Evolutionary conservation across 2,888 invertebrate species (phyloP).

Genomic region (Eupeodes luniger): DNA sequence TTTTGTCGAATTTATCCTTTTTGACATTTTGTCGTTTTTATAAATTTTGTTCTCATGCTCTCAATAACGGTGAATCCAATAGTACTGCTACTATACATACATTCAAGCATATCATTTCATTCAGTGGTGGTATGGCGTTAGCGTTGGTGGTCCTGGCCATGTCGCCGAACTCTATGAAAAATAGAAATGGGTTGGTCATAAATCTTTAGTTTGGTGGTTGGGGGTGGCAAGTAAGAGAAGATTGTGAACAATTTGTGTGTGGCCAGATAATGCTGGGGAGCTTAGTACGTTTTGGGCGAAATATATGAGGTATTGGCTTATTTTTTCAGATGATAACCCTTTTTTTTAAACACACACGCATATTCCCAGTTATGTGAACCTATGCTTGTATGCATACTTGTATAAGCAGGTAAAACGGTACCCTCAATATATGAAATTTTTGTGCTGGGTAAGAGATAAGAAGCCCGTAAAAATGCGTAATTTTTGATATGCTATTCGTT

Average conservation of each 20-base stretch:
- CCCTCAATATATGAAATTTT: not conserved
- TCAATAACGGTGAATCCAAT: conserved; percentile 53
- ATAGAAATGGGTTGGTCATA: conserved; percentile 75
- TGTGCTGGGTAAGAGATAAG: conserved; percentile 23
- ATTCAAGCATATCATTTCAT: conserved; percentile 5
- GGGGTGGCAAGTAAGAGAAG: conserved; percentile 35
- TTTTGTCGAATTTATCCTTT: conserved; percentile 61
- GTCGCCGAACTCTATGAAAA: conserved; percentile 67
- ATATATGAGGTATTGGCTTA: conserved; percentile 67
- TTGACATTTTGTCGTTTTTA: conserved; percentile 75
- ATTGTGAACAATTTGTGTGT: conserved; percentile 75
- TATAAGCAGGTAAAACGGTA: not conserved
- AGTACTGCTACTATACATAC: not conserved
- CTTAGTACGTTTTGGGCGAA: conserved; percentile 64
- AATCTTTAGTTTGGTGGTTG: conserved; percentile 50
- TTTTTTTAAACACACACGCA: conserved; percentile 23
- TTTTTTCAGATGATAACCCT: conserved; percentile 42
- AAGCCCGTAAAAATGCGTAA: conserved; percentile 19
- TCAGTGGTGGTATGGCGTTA: conserved; percentile 12
- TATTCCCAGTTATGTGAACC: not conserved
- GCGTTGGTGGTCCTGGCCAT: conserved; percentile 12
- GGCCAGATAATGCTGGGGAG: conserved; percentile 74
- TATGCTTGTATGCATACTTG: no score
- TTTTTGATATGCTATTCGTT: conserved; percentile 8
- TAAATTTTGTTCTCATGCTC: conserved; percentile 40